Conservation (phyloP, 2,113 vertebrate genomes). For the Tupaia chinensis region DNA sequence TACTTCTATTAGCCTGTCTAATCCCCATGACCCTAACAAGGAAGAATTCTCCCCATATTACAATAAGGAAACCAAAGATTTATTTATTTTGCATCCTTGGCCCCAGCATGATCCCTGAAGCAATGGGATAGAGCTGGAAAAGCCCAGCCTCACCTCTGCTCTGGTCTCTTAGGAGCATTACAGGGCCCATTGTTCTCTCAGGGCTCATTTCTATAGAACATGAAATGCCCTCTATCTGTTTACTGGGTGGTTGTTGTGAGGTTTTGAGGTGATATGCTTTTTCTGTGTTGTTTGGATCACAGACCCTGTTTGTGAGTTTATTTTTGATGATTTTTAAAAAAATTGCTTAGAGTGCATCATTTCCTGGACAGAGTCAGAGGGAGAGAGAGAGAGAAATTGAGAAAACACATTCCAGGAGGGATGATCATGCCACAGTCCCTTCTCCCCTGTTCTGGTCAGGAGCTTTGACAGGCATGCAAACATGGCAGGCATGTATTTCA, state of each 20-base stretch:
- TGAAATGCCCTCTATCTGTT: neutral
- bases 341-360: too few relatives aligned
- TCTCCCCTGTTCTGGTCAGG: too few relatives aligned
- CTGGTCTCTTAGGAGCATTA: neutral
- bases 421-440: too few relatives aligned
- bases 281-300: neutral
- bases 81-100: conserved; percentile 31
- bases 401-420: too few relatives aligned
- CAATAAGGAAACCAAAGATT: conserved; percentile 30
- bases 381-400: too few relatives aligned
- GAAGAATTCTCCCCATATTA: neutral
- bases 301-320: neutral
- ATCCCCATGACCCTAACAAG: neutral
- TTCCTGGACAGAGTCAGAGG: too few relatives aligned
- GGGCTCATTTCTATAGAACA: neutral
- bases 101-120: neutral
- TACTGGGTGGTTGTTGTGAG: neutral
- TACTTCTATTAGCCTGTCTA: conserved; percentile 14
- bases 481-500: too few relatives aligned
- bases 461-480: too few relatives aligned
- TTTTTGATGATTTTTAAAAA: conserved; percentile 1
- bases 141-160: neutral
- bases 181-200: accelerated
- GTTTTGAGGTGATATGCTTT: neutral
- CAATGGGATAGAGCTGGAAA: neutral